Conservation (phyloP, 2,113 vertebrate genomes). For the Rhizomys pruinosus region DNA sequence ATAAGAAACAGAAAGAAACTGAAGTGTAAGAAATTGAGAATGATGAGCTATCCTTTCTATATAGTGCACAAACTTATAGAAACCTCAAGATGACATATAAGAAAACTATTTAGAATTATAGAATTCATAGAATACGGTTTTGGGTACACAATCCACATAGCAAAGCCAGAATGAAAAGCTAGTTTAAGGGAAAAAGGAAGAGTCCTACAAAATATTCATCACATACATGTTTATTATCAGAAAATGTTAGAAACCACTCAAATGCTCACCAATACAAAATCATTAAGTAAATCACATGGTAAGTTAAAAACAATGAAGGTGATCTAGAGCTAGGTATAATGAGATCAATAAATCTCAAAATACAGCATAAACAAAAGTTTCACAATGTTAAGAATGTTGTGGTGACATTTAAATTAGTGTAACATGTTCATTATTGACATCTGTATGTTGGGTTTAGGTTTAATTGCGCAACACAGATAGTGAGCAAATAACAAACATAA, state of each 20-base stretch:
- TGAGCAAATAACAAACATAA: background rate
- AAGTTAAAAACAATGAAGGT: background rate
- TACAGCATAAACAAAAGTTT: background rate
- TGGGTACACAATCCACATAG: background rate
- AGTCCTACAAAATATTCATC: background rate
- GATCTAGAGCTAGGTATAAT: background rate
- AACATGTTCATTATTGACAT: background rate
- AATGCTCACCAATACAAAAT: background rate
- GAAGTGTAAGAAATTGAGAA: no score
- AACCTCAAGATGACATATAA: background rate
- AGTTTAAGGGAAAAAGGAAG: background rate
- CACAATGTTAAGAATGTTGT: background rate
- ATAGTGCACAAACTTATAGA: background rate
- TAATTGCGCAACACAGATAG: background rate
- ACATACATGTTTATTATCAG: background rate
- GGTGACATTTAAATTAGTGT: background rate
- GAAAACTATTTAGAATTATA: background rate
- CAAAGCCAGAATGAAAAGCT: background rate
- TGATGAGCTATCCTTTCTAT: background rate
- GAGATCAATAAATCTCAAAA: conserved; percentile 11
- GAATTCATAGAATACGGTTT: background rate
- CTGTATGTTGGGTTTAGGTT: background rate
- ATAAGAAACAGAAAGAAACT: no score
- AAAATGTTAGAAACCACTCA: background rate
- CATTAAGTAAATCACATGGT: background rate